Evolutionary conservation across 2,113 vertebrate species (phyloP), one percentile per base, ranked within the genome.

Genomic region (Morone chrysops): DNA sequence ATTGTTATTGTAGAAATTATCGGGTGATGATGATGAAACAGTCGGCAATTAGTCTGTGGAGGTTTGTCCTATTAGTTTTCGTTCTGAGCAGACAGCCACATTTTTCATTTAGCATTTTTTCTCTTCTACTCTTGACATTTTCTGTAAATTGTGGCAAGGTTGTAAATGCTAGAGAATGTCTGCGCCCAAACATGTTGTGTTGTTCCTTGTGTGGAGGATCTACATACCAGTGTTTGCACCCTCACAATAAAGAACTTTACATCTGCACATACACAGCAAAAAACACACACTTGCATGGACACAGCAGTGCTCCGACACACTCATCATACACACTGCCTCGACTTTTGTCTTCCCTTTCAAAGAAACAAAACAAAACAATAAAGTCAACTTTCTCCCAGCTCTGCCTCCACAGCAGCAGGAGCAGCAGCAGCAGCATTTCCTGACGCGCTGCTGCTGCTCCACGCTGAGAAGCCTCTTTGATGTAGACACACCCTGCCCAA

Each of bases 401-500:
- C 65, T 43, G 57, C 38, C 48, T 70, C 20, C 43, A n/a, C 8
- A 18, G 31, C 31, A 31, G 31, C 43, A 73, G 11, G 50, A 50
- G 70, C 63, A 73, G 11, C 56, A 50, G 70, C 63, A 57, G 38
- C 71, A 4, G 84, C 51, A 13, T 65, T 53, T 82, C 70, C 54
- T 62, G 25, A 67, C 69, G 47, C 17, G 1, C 9, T 45, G 56
- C 70, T 59, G 40, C 68, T 51, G 63, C 80, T 65, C 45, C 80
- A 73, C 13, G 68, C 83, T 51, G 83, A 57, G 81, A 76, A 66
- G 75, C 73, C 70, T 47, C 84, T 85, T 88, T 90, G 84, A 89
- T 80, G 84, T 85, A 78, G 83, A 75, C 76, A 61, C 79, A 78
- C 56, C 86, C 81, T 25, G 45, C 68, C 72, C 47, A 43, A 87